phyloP scores from a whole-genome alignment of 2,888 invertebrate species.

The Cylloceria caligata region DNA sequence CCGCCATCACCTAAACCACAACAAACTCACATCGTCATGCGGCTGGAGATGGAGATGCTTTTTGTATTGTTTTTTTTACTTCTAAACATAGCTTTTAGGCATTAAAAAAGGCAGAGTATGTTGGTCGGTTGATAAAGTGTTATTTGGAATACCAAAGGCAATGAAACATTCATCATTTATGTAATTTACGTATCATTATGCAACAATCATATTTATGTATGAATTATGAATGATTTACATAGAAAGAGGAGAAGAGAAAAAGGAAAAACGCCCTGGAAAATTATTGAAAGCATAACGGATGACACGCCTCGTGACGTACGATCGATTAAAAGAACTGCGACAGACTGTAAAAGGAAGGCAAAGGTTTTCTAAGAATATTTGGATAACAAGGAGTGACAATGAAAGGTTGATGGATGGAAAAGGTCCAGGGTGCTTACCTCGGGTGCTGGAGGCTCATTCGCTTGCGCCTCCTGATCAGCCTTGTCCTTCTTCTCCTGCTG shows the following conservation, averaged over 20 bases:
- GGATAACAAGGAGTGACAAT: background rate
- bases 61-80: conserved; percentile 1
- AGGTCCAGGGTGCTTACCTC: conserved; percentile 76
- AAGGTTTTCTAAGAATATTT: background rate
- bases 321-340: conserved; percentile 27
- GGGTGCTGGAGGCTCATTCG: conserved; percentile 81
- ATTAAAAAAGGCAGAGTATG: background rate
- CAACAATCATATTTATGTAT: conserved; percentile 9
- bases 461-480: conserved; percentile 82
- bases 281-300: conserved; percentile 25
- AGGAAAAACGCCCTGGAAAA: conserved; percentile 14
- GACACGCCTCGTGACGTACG: conserved; percentile 11
- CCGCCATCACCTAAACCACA: conserved; percentile 84
- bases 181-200: too few species aligned
- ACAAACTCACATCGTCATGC: conserved; percentile 81
- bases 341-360: background rate
- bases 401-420: background rate
- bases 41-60: conserved; percentile 50
- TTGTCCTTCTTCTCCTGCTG: conserved; percentile 79
- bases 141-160: conserved; percentile 2
- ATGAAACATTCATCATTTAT: conserved; percentile 12
- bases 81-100: background rate
- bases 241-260: background rate
- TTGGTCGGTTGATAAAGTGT: conserved; percentile 4
- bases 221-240: background rate